phyloP scores from a whole-genome alignment of 2,888 invertebrate genomes.

The Luperina testacea region DNA sequence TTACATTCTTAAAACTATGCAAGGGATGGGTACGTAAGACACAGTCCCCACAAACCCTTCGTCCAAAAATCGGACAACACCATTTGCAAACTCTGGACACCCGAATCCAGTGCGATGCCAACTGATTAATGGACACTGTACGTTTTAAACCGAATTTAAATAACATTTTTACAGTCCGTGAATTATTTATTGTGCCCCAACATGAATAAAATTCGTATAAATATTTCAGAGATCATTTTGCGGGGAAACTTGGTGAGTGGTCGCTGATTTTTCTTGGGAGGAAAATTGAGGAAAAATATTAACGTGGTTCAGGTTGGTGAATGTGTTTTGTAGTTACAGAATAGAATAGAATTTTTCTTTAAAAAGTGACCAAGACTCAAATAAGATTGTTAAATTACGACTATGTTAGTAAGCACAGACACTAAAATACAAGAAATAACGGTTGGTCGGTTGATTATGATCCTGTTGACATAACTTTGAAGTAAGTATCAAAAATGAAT shows the following conservation, averaged over 20 bases:
- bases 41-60: too few relatives aligned
- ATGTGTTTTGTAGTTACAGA: background rate
- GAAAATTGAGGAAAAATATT: conserved; percentile 6
- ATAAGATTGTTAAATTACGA: too few relatives aligned
- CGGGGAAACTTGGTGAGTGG: conserved; percentile 19
- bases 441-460: too few relatives aligned
- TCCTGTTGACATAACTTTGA: background rate
- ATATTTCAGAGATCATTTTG: conserved; percentile 61
- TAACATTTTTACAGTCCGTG: conserved; percentile 76
- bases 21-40: too few relatives aligned
- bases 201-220: conserved; percentile 70
- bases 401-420: too few relatives aligned
- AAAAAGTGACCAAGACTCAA: too few relatives aligned
- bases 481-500: background rate
- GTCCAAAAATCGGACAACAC: conserved; percentile 47
- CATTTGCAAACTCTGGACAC: conserved; percentile 36
- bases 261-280: conserved; percentile 20
- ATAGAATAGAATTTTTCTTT: too few relatives aligned
- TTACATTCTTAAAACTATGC: too few relatives aligned
- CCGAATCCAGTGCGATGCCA: conserved; percentile 58
- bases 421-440: too few relatives aligned
- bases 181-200: conserved; percentile 73
- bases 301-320: background rate
- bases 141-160: conserved; percentile 76
- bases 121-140: conserved; percentile 72